Conservation (phyloP, 2,797 vertebrate genomes). For the Ceryle rudis region DNA sequence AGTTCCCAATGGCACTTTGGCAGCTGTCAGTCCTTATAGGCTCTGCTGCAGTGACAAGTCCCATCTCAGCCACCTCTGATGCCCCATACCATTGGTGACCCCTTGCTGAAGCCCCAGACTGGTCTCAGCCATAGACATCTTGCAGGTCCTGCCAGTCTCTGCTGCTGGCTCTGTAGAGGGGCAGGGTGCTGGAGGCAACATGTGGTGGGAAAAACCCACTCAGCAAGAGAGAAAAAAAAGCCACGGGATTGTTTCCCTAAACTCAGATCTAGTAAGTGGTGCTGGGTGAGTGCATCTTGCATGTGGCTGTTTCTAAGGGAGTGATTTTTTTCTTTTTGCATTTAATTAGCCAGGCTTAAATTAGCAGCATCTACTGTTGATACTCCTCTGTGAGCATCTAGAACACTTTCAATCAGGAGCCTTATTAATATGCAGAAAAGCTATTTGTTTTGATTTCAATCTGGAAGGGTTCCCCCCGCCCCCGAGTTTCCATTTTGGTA, state of each 20-base stretch:
- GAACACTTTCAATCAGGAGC: constrained; percentile 74
- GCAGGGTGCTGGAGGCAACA: not conserved
- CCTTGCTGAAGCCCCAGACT: not conserved
- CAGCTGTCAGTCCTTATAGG: not conserved
- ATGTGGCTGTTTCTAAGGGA: constrained; percentile 45
- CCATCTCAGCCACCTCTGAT: not conserved
- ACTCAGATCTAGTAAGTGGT: not conserved
- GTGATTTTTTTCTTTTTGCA: constrained; percentile 15
- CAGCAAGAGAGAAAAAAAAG: not conserved
- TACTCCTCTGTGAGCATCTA: constrained; percentile 68
- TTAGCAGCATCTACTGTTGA: constrained; percentile 77
- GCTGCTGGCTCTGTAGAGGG: not conserved
- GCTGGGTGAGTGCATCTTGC: not conserved
- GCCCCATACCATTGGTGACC: rapidly evolving
- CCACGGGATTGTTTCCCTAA: not conserved
- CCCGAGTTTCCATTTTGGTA: constrained; percentile 36
- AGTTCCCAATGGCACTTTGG: not conserved
- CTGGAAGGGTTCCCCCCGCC: not conserved
- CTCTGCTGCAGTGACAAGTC: not conserved
- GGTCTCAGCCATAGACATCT: not conserved
- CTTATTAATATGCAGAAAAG: constrained; percentile 77
- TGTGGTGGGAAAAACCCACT: not conserved
- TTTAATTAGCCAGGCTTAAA: constrained; percentile 78
- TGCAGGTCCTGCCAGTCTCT: not conserved
- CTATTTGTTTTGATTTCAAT: constrained; percentile 77